Conservation (phyloP, 2,888 invertebrate genomes). For the Drosophila quinaria region DNA sequence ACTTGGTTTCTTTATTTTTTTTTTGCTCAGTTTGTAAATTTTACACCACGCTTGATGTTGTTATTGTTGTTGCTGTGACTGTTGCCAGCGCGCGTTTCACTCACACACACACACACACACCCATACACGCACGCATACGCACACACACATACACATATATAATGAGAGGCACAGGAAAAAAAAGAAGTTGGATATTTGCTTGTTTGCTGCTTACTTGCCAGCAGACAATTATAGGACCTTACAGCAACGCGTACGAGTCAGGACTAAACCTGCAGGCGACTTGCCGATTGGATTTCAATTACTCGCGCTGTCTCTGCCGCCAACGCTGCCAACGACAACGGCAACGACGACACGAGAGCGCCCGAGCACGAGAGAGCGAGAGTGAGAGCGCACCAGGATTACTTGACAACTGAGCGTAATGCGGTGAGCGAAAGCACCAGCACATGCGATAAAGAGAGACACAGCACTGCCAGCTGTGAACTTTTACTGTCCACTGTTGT, state of each 20-base stretch:
- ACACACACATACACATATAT: constrained; percentile 22
- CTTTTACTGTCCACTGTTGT: constrained; percentile 14
- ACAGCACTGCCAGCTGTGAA: constrained; percentile 38
- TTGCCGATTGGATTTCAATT: constrained; percentile 46
- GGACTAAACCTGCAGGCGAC: constrained; percentile 65
- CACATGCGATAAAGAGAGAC: background rate
- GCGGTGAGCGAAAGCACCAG: constrained; percentile 10
- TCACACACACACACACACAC: constrained; percentile 37
- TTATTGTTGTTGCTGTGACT: constrained; percentile 38
- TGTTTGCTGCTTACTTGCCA: constrained; percentile 52
- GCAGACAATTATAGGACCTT: constrained; percentile 64
- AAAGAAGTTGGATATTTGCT: constrained; percentile 23
- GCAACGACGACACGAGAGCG: background rate
- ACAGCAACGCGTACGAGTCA: constrained; percentile 72
- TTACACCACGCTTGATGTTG: constrained; percentile 44
- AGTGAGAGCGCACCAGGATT: background rate
- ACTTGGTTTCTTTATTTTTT: constrained; percentile 27
- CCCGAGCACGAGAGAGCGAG: background rate
- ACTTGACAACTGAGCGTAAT: background rate
- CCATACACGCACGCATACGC: constrained; percentile 25
- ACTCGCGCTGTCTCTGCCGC: constrained; percentile 20
- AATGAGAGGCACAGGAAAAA: constrained; percentile 44
- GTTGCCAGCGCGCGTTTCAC: constrained; percentile 45
- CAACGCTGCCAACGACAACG: background rate
- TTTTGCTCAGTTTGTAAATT: constrained; percentile 41